Conservation (phyloP, 1,140 invertebrate species). For the Phymorhynchus buccinoides region DNA sequence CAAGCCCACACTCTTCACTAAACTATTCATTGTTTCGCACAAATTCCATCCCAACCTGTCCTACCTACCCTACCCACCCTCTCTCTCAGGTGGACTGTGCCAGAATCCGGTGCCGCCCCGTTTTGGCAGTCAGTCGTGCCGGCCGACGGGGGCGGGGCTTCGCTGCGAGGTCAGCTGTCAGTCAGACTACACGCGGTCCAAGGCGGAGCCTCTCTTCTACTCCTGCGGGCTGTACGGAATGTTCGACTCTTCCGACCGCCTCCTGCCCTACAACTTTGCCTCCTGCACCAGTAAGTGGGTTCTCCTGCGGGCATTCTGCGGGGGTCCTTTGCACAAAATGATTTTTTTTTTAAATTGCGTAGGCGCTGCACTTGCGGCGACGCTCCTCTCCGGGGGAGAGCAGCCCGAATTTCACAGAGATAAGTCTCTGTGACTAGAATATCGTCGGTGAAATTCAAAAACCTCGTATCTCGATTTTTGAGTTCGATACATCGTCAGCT, state of each 20-base stretch:
- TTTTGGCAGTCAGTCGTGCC: constrained; percentile 20
- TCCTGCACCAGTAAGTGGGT: constrained; percentile 13
- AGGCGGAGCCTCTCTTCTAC: constrained; percentile 18
- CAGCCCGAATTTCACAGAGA: no score
- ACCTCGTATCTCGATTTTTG: no score
- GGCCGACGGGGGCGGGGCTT: background rate
- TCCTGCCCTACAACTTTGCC: background rate
- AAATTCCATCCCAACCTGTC: no score
- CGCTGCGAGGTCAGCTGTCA: background rate
- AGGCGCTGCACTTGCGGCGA: no score
- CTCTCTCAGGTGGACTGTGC: background rate
- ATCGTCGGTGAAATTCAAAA: no score
- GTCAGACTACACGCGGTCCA: background rate
- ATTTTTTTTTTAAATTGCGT: no score
- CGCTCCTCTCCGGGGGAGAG: no score
- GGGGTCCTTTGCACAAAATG: no score
- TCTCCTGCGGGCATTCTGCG: no score
- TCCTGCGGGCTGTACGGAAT: background rate
- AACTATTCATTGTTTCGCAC: no score
- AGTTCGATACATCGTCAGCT: no score
- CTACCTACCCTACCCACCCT: background rate
- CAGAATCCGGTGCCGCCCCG: background rate
- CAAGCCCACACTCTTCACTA: background rate
- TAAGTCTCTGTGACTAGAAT: no score
- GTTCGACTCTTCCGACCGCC: background rate